These are phyloP conservation scores for Porphyrio hochstetteri DNA, from an alignment of 2,113 vertebrate species.

Conservation along the genomic window DNA sequence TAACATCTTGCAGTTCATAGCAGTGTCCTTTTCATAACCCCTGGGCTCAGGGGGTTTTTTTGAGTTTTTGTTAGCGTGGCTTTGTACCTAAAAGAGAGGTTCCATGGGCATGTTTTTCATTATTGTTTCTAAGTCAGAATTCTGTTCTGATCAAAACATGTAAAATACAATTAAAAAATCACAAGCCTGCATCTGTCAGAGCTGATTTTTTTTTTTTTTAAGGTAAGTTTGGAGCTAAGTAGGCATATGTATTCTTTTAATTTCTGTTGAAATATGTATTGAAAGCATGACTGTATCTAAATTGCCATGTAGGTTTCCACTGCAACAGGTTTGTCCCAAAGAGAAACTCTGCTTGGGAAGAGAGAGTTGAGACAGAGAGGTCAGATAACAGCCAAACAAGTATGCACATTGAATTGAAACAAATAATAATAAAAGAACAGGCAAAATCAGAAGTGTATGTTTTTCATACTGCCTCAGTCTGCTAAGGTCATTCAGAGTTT, in stretches of 20 bases:
- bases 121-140: neutral
- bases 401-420: neutral
- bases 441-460: neutral
- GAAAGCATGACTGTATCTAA: neutral
- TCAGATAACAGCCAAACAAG: neutral
- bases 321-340: neutral
- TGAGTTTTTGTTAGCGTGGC: neutral
- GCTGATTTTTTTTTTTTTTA: neutral
- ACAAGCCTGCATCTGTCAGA: neutral
- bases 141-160: neutral
- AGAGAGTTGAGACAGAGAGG: neutral
- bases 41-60: neutral
- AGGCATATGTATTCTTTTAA: neutral
- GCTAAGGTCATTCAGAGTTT: neutral
- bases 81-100: neutral
- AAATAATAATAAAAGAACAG: neutral
- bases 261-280: neutral
- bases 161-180: neutral
- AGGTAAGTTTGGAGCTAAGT: neutral
- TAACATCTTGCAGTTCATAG: neutral
- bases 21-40: neutral
- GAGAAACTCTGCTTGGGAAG: neutral
- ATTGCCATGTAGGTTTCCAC: neutral
- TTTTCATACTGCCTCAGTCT: neutral
- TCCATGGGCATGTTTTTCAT: neutral